These are phyloP conservation scores for Opisthocomus hoazin DNA, from an alignment of 2,113 vertebrate genomes.

Conservation along the genomic window DNA sequence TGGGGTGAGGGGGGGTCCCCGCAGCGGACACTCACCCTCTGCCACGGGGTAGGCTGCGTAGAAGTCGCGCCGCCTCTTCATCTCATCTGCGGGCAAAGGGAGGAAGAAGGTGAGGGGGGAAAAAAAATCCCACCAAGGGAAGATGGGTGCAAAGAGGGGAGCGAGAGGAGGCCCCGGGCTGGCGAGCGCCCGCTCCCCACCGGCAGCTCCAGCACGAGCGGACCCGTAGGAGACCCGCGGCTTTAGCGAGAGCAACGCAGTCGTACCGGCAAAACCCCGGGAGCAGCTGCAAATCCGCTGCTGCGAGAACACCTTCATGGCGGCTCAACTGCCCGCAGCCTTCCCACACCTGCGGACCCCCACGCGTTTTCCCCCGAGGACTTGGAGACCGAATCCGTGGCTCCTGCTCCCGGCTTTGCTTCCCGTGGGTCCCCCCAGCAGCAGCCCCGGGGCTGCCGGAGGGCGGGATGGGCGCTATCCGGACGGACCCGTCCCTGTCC, in stretches of 20 bases:
- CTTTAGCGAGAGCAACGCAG: not conserved
- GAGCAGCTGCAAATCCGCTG: not conserved
- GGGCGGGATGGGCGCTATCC: rapidly evolving
- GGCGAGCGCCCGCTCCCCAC: not conserved
- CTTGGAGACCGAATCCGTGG: not conserved
- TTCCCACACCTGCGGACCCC: not conserved
- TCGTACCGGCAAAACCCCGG: not conserved
- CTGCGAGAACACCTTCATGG: not conserved
- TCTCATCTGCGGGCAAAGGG: conserved; percentile 79
- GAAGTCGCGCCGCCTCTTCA: conserved; percentile 91
- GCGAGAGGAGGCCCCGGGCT: not conserved
- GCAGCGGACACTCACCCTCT: conserved; percentile 63
- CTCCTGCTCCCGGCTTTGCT: not conserved
- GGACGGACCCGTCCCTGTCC: not conserved
- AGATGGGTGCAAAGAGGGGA: not conserved
- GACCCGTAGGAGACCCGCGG: not conserved
- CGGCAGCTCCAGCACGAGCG: not conserved
- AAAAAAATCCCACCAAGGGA: not conserved
- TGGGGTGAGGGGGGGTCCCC: not conserved
- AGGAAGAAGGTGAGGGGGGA: not conserved
- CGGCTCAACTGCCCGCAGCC: not conserved
- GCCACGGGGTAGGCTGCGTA: conserved; percentile 81
- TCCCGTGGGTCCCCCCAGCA: not conserved
- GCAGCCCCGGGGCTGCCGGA: not conserved
- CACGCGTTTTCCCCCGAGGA: not conserved